Evolutionary conservation across 2,888 invertebrate genomes (phyloP).

Genomic region (Pachliopta kotzebuea): DNA sequence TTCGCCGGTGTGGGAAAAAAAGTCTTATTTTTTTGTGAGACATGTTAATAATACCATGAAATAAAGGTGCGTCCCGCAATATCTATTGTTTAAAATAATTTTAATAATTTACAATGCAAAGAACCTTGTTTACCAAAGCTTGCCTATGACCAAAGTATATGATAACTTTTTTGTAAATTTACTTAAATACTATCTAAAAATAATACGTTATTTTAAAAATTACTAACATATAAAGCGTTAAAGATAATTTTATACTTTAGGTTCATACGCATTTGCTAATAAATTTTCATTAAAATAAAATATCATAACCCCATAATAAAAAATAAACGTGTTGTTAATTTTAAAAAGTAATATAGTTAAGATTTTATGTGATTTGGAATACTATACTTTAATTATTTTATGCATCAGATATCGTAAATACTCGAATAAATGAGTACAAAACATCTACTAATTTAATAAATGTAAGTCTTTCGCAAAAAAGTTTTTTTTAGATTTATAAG

Average conservation of each 20-base stretch:
- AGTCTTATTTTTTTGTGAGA: too few relatives aligned
- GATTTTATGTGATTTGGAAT: slow-evolving; percentile 10
- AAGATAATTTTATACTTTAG: neutral
- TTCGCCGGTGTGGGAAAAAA: too few relatives aligned
- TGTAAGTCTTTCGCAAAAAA: too few relatives aligned
- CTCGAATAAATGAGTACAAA: slow-evolving; percentile 20
- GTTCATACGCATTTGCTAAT: neutral
- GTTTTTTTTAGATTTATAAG: too few relatives aligned
- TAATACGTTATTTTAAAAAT: neutral
- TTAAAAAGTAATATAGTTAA: neutral
- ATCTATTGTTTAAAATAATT: too few relatives aligned
- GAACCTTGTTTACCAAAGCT: too few relatives aligned
- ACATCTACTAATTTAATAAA: too few relatives aligned
- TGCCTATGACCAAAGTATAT: too few relatives aligned
- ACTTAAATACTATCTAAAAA: neutral
- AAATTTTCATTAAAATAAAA: neutral
- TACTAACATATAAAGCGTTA: neutral
- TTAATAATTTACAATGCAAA: too few relatives aligned
- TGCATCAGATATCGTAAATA: neutral
- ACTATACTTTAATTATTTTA: neutral
- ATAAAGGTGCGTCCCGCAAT: too few relatives aligned
- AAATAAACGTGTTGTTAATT: neutral
- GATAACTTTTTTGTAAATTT: too few relatives aligned
- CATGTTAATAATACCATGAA: too few relatives aligned
- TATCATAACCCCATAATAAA: neutral